Conservation (phyloP, 37 sponge, comb jelly and placozoan species). For the Spongilla lacustris region DNA sequence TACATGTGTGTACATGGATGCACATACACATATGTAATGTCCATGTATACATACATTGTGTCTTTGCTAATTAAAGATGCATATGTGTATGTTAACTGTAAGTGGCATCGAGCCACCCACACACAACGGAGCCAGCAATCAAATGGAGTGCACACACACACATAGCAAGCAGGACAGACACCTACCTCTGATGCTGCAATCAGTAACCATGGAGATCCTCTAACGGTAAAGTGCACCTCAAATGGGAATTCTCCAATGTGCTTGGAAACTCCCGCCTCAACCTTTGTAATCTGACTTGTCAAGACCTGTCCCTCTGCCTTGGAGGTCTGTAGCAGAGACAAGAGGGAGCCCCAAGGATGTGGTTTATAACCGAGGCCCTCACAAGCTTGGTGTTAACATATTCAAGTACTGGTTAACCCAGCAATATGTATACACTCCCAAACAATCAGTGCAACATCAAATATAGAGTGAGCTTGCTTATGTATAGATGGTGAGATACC, state of each 20-base stretch:
- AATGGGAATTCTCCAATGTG: slow-evolving; percentile 19
- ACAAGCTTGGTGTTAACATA: too few species aligned
- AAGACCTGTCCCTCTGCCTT: slow-evolving; percentile 41
- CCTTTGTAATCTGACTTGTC: slow-evolving; percentile 14
- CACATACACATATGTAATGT: slow-evolving; percentile 14
- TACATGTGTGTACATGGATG: neutral
- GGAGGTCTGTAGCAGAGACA: neutral
- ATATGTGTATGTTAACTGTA: neutral
- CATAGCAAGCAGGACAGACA: neutral
- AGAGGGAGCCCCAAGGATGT: too few species aligned
- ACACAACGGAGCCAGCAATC: neutral
- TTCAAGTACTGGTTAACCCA: too few species aligned
- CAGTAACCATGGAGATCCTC: slow-evolving; percentile 60
- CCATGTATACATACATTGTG: neutral
- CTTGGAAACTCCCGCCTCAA: slow-evolving; percentile 3
- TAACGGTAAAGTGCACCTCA: slow-evolving; percentile 56
- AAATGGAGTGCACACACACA: neutral
- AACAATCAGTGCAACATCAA: too few species aligned
- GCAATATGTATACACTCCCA: too few species aligned
- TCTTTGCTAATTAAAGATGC: too few species aligned
- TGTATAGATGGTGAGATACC: too few species aligned
- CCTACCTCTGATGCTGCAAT: slow-evolving; percentile 36
- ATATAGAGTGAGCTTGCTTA: too few species aligned
- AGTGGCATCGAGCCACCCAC: too few species aligned
- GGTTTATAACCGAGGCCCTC: too few species aligned